Evolutionary conservation across 2,113 vertebrate genomes (phyloP).

Genomic region (Pelodiscus sinensis): DNA sequence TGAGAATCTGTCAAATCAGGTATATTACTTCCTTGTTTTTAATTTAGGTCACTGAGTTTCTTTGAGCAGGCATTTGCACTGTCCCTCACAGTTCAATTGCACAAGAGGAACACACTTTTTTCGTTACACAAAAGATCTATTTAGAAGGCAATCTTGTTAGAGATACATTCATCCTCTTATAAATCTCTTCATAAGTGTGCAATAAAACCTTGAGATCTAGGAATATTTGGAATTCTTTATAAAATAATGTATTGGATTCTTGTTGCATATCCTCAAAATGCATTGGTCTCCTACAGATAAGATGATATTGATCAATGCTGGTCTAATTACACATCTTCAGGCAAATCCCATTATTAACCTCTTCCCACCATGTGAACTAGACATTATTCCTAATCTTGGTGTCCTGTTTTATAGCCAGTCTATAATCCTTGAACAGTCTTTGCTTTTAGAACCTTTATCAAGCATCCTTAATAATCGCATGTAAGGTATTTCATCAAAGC

Average conservation of each 20-base stretch:
- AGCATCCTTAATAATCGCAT: conserved; percentile 12
- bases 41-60: background rate
- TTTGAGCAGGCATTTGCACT: background rate
- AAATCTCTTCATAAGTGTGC: background rate
- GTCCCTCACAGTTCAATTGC: background rate
- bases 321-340: background rate
- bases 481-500: conserved; percentile 19
- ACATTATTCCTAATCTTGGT: background rate
- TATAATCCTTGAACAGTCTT: background rate
- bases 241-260: background rate
- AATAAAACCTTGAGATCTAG: background rate
- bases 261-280: background rate
- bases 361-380: background rate
- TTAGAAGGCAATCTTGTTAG: background rate
- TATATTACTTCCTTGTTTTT: background rate
- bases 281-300: background rate
- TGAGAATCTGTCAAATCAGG: background rate
- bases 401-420: background rate
- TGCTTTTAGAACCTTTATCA: conserved; percentile 17
- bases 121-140: background rate
- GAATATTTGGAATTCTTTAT: background rate
- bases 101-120: background rate
- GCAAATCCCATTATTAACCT: background rate
- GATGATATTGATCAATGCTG: background rate
- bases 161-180: background rate